Evolutionary conservation across 1,140 invertebrate species (phyloP), one percentile per base, ranked within the genome.

Genomic region (Drosophila subpulchrella): DNA sequence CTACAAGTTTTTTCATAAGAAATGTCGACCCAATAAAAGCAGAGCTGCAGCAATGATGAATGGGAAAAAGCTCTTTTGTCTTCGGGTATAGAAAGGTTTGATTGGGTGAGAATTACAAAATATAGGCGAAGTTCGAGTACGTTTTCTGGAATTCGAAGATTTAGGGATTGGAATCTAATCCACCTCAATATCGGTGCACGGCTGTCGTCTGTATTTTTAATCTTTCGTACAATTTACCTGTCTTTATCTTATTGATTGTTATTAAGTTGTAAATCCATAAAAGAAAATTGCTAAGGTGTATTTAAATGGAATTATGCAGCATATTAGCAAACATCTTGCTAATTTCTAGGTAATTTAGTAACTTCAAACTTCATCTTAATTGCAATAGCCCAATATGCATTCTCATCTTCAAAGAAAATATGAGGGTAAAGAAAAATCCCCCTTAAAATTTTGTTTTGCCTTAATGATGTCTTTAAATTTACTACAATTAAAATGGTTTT

Each of bases 401-500:
- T 6, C 20, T 12, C 5, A 47, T 27, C 46, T 24, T 47, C 46
- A 47, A 47, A 24, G 20, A 24, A 47, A 24, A 47, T 10, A 13
- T 24, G 13, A 47, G 20, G 46, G 20, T 24, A 11, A 47, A 47
- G 20, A 24, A 12, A 47, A 6, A 41, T n/a, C n/a, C 20, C 46
- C 46, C 12, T 12, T 47, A 1, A 13, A 6, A 6, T 47, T 47
- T 47, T 13, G 20, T 47, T 47, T 47, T 24, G 46, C 20, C 20
- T 20, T 20, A 27, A 24, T 7, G 15, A n/a, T 47, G 20, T 47
- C 46, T 6, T 6, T 24, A 24, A n/a, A n/a, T n/a, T n/a, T 13
- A 24, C 13, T 47, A 24, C 24, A 47, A n/a, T 27, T 47, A 47
- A 47, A 24, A 47, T 47, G 20, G 20, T 47, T 27, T 47, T 24